Evolutionary conservation across 2,797 vertebrate species (phyloP).

Genomic region (Hyperoplus immaculatus): DNA sequence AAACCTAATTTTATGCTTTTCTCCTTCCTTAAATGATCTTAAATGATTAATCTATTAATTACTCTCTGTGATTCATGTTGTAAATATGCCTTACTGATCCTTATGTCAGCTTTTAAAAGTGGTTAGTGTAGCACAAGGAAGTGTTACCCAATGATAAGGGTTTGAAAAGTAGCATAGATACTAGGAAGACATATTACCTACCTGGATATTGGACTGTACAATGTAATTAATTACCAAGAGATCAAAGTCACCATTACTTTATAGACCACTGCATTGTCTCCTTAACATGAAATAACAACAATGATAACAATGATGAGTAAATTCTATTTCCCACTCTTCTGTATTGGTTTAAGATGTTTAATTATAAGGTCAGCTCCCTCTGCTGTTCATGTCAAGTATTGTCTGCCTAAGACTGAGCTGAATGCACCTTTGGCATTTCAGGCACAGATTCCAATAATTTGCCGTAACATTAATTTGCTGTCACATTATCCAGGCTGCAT

Average conservation of each 20-base stretch:
- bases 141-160: neutral
- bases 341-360: neutral
- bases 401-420: neutral
- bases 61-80: neutral
- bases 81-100: neutral
- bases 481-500: neutral
- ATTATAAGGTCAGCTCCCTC: conserved; percentile 53
- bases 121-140: neutral
- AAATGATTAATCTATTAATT: neutral
- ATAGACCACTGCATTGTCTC: neutral
- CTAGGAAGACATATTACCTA: neutral
- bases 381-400: conserved; percentile 52
- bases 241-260: neutral
- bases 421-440: conserved; percentile 36
- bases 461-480: conserved; percentile 38
- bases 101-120: neutral
- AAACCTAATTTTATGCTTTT: neutral
- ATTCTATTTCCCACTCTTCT: neutral
- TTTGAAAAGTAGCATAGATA: neutral
- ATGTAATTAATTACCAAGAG: neutral
- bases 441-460: conserved; percentile 44
- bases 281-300: neutral
- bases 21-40: neutral
- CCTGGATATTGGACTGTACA: neutral
- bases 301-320: neutral